Evolutionary conservation across 2,113 vertebrate genomes (phyloP).

Genomic region (Strix aluco): DNA sequence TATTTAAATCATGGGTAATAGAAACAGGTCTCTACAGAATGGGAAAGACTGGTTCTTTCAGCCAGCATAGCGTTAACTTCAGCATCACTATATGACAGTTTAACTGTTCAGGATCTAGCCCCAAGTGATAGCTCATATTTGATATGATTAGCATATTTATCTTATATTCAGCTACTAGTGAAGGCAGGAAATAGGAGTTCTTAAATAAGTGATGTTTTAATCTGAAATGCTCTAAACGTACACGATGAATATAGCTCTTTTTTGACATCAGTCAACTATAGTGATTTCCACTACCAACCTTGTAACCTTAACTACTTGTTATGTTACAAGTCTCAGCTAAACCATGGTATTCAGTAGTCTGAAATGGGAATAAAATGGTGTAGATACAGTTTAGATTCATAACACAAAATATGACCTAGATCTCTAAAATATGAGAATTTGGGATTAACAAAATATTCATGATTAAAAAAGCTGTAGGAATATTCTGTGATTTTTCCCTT

Average conservation of each 20-base stretch:
- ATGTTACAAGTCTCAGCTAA: background rate
- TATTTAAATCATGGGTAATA: background rate
- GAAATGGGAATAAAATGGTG: background rate
- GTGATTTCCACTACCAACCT: background rate
- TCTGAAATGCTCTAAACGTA: background rate
- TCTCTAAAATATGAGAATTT: background rate
- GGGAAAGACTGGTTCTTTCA: background rate
- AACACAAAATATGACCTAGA: background rate
- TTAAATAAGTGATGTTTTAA: background rate
- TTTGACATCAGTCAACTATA: background rate
- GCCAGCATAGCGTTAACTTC: fast-evolving
- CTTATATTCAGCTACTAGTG: background rate
- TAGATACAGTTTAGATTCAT: background rate
- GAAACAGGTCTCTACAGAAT: background rate
- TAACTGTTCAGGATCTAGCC: background rate
- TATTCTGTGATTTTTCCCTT: background rate
- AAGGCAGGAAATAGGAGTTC: background rate
- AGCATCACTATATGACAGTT: background rate
- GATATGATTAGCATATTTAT: background rate
- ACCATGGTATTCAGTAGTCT: background rate
- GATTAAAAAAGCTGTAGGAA: background rate
- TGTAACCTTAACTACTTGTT: background rate
- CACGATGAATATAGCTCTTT: background rate
- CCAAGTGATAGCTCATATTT: background rate
- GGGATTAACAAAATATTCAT: background rate